Percentiles rank a stretch among this genome's conserved stretches.
Evolutionary conservation across 2,888 invertebrate species (phyloP).

Genomic region (Rhagonycha fulva): DNA sequence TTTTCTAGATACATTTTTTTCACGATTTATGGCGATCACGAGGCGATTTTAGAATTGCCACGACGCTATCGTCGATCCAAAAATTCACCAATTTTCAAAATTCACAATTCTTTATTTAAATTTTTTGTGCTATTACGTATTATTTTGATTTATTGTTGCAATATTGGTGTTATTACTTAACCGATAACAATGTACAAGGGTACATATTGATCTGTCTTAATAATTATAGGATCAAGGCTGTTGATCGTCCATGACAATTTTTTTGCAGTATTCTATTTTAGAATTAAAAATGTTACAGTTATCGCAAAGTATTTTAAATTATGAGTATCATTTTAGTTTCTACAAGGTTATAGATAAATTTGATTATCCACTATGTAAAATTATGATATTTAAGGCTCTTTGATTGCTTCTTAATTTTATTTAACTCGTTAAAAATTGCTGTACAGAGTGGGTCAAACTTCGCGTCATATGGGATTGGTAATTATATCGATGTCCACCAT

Average conservation of each 20-base stretch:
- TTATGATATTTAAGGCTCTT: neutral
- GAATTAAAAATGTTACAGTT: neutral
- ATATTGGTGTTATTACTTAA: slow-evolving; percentile 11
- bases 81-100: no score
- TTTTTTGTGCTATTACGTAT: neutral
- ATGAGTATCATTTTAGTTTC: neutral
- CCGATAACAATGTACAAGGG: slow-evolving; percentile 17
- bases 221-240: slow-evolving; percentile 38
- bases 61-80: no score
- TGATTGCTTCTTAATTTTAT: neutral
- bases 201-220: slow-evolving; percentile 13
- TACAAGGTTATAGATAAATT: neutral
- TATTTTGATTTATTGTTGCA: neutral
- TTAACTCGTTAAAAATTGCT: neutral
- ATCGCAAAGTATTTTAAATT: neutral
- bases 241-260: slow-evolving; percentile 34
- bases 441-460: no score
- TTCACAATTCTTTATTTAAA: neutral
- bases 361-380: neutral
- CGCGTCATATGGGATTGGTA: no score
- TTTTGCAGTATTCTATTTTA: slow-evolving; percentile 2
- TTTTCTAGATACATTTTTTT: no score
- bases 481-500: no score
- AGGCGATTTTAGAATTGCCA: no score
- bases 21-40: no score